Evolutionary conservation across 64 coral and sea anemone genomes (phyloP).

Genomic region (Anthopleura sola): DNA sequence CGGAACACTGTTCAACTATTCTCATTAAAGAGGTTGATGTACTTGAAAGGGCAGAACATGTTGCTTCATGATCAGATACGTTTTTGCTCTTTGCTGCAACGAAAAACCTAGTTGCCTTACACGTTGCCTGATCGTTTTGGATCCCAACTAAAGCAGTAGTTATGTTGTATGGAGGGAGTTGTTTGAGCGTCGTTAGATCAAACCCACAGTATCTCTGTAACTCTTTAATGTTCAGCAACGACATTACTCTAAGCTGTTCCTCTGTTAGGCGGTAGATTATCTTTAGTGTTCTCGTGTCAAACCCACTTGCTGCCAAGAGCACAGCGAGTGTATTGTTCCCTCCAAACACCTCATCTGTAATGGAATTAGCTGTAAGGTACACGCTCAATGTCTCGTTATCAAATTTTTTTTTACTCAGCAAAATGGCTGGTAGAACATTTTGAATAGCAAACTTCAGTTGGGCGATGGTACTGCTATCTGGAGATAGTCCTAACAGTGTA

Average conservation of each 20-base stretch:
- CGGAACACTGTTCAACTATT: conserved; percentile 17
- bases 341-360: conserved; percentile 17
- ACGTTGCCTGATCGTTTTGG: not conserved
- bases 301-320: conserved; percentile 26
- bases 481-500: not conserved
- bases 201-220: conserved; percentile 20
- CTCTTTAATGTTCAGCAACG: conserved; percentile 2
- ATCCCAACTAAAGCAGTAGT: conserved; percentile 15
- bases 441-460: not conserved
- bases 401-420: conserved; percentile 23
- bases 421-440: not conserved
- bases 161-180: conserved; percentile 16
- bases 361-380: conserved; percentile 17
- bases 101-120: conserved; percentile 31
- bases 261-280: not conserved
- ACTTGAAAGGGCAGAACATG: conserved; percentile 1
- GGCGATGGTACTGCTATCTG: not conserved
- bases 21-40: conserved; percentile 5
- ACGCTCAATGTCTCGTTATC: conserved; percentile 13
- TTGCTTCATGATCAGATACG: not conserved
- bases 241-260: conserved; percentile 3
- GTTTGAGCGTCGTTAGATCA: not conserved
- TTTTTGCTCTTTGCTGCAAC: conserved; percentile 12
- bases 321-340: conserved; percentile 2
- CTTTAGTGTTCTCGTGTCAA: not conserved